phyloP scores from a whole-genome alignment of 1,140 invertebrate genomes.

The Trichonephila inaurata region DNA sequence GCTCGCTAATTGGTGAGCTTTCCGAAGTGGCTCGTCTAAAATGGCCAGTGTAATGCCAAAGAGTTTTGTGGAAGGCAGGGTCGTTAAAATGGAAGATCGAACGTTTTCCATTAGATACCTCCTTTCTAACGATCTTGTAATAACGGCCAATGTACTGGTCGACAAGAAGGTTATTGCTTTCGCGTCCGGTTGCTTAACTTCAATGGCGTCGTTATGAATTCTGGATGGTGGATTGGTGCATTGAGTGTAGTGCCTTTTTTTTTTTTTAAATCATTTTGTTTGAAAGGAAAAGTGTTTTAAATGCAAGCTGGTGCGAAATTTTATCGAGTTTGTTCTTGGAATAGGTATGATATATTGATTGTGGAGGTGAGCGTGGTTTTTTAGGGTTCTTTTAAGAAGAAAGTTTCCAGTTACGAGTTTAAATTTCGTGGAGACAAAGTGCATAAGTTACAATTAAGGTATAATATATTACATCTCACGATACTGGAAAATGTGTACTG shows the following conservation, averaged over 20 bases:
- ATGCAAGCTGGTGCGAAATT: slow-evolving; percentile 14
- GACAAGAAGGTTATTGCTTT: slow-evolving; percentile 37
- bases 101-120: slow-evolving; percentile 49
- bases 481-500: background rate
- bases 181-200: background rate
- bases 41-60: background rate
- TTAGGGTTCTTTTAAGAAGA: background rate
- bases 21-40: background rate
- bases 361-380: background rate
- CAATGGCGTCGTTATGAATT: background rate
- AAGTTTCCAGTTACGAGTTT: background rate
- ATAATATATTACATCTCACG: background rate
- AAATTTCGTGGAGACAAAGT: background rate
- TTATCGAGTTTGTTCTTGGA: slow-evolving; percentile 21
- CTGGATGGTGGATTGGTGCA: background rate
- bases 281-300: slow-evolving; percentile 24
- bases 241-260: background rate
- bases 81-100: slow-evolving; percentile 41
- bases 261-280: background rate
- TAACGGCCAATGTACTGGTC: slow-evolving; percentile 32
- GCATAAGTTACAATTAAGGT: background rate
- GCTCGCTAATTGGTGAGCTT: slow-evolving; percentile 35
- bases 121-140: slow-evolving; percentile 26
- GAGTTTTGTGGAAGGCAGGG: background rate
- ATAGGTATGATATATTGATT: slow-evolving; percentile 21